Conservation (phyloP, 1,140 invertebrate species). For the Leptinotarsa defecta region DNA sequence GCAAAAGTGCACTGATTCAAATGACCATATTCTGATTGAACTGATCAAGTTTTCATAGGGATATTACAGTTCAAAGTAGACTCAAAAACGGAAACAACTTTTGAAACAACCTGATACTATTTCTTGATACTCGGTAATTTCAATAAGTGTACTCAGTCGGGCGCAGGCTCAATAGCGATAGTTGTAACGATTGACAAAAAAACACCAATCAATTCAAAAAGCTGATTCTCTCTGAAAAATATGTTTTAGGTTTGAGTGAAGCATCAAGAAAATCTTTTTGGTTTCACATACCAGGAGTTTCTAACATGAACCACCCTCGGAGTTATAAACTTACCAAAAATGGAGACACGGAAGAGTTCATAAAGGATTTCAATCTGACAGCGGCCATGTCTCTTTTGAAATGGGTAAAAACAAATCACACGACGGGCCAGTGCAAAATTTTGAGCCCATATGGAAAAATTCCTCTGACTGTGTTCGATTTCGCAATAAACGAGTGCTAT, state of each 20-base stretch:
- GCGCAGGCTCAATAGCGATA: too few relatives aligned
- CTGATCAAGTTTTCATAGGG: too few relatives aligned
- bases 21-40: too few relatives aligned
- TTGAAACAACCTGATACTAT: too few relatives aligned
- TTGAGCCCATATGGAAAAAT: constrained; percentile 58
- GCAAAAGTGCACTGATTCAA: too few relatives aligned
- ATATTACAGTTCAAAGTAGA: too few relatives aligned
- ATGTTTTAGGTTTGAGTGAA: constrained; percentile 59
- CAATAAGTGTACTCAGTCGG: too few relatives aligned
- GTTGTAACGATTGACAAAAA: too few relatives aligned
- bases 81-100: too few relatives aligned
- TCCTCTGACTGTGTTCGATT: constrained; percentile 57
- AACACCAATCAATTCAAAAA: too few relatives aligned
- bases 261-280: constrained; percentile 64
- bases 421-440: constrained; percentile 55
- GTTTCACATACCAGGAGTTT: constrained; percentile 60
- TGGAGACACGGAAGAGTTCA: constrained; percentile 40
- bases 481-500: constrained; percentile 63
- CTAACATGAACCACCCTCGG: constrained; percentile 62
- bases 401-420: constrained; percentile 67
- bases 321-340: constrained; percentile 56
- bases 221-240: too few relatives aligned
- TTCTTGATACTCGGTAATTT: too few relatives aligned
- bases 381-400: constrained; percentile 81
- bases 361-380: constrained; percentile 70